Base-by-base conservation (phyloP, 2,888 invertebrate genomes). In the Halictus ligatus region DNA sequence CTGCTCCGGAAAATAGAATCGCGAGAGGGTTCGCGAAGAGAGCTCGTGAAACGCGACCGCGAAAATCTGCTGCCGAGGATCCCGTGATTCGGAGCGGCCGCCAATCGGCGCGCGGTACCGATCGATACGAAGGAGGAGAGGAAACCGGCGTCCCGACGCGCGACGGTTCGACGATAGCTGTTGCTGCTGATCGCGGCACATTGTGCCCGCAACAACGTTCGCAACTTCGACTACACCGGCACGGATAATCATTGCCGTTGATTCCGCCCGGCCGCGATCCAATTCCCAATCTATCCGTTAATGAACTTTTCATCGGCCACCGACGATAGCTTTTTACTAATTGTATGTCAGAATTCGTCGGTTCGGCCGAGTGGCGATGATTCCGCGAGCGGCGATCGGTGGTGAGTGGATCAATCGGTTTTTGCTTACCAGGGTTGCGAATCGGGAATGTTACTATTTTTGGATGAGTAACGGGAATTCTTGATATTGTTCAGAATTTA, bases 211-310 rank as follows among this genome's bases (percentile, higher is more conserved):
- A 69, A 69, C 40, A 69, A 50, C 46, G 46, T 29, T 64, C 25
- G 73, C 40, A 69, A 40, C 40, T 69, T 69, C 69, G 40, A 69
- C 43, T 69, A 69, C 72, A 46, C 25, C n/a, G 43, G 72, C 43
- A 25, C 72, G 72, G 75, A 35, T 75, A 48, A 75, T 75, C 75
- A 25, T 54, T 54, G 54, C 40, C 40, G 54, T 54, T 29, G 54
- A 75, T 40, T 69, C 40, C 69, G 69, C 4, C 0, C 21, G 21
- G 21, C 4, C 69, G 69, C 40, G 69, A n/a, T 69, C 40, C 69
- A 69, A 21, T 69, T 12, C 40, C 18, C 69, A 40, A 21, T 40
- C 69, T 21, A 40, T 69, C 18, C 69, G 40, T 40, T 69, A 69
- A 69, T 69, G 69, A 69, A 69, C 69, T 69, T 40, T 69, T 69